Percentiles rank a stretch among this genome's conserved stretches.
Evolutionary conservation across 2,113 vertebrate genomes (phyloP).

Genomic region (Limanda limanda): DNA sequence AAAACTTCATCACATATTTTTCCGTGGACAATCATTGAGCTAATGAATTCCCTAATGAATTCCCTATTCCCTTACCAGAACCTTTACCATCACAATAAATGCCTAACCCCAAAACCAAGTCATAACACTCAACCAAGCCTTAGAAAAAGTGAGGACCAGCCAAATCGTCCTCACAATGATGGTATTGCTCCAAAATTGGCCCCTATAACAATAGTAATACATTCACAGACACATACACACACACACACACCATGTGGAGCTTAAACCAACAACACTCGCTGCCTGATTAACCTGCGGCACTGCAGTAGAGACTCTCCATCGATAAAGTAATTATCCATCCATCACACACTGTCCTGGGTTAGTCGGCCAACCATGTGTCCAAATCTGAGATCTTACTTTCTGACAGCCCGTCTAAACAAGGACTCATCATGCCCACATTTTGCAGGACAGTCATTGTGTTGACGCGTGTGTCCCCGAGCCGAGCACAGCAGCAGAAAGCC

Average conservation of each 20-base stretch:
- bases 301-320: constrained; percentile 35
- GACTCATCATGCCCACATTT: constrained; percentile 17
- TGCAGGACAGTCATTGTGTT: constrained; percentile 6
- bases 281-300: constrained; percentile 22
- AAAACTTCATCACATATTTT: too few relatives aligned
- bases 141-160: too few relatives aligned
- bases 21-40: too few relatives aligned
- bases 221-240: not conserved
- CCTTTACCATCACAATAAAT: too few relatives aligned
- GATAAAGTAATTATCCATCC: constrained; percentile 10
- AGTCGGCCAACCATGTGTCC: constrained; percentile 23
- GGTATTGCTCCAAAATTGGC: not conserved
- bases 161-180: too few relatives aligned
- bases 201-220: not conserved
- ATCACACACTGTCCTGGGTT: constrained; percentile 7
- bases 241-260: not conserved
- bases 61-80: too few relatives aligned
- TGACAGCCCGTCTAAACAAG: constrained; percentile 18
- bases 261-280: constrained; percentile 19
- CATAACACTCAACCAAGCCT: too few relatives aligned
- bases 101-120: too few relatives aligned
- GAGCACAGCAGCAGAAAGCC: not conserved
- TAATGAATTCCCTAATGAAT: too few relatives aligned
- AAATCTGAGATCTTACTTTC: constrained; percentile 22
- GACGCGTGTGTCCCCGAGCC: constrained; percentile 11